These are phyloP conservation scores for Hephaestus fuliginosus DNA, from an alignment of 2,797 vertebrate species.

Conservation along the genomic window DNA sequence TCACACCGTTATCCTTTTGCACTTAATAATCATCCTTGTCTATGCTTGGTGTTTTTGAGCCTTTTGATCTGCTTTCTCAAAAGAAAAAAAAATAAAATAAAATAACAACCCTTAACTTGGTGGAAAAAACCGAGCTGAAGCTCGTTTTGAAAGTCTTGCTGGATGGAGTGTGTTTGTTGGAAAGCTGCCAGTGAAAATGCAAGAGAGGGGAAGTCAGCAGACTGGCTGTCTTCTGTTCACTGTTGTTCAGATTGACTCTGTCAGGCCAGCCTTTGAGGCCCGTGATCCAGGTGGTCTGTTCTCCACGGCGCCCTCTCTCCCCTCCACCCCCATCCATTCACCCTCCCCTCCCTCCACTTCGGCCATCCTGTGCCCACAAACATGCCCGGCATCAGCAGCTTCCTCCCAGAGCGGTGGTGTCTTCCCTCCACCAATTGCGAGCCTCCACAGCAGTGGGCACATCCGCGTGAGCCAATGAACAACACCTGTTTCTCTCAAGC, in stretches of 20 bases:
- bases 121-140: conserved; percentile 83
- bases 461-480: conserved; percentile 79
- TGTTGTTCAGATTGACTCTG: conserved; percentile 79
- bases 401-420: conserved; percentile 56
- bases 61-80: conserved; percentile 68
- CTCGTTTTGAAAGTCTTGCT: conserved; percentile 76
- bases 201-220: conserved; percentile 80
- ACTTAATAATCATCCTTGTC: conserved; percentile 14
- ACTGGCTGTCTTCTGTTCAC: conserved; percentile 82
- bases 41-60: conserved; percentile 44
- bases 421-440: conserved; percentile 73
- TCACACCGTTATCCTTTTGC: not conserved
- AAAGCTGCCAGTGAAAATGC: conserved; percentile 81
- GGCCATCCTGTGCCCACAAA: conserved; percentile 63
- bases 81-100: conserved; percentile 59
- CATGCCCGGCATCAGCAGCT: conserved; percentile 66
- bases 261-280: conserved; percentile 78
- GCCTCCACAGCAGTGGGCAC: conserved; percentile 68
- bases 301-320: conserved; percentile 19
- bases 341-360: conserved; percentile 5
- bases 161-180: conserved; percentile 80
- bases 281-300: conserved; percentile 81
- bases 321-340: not conserved
- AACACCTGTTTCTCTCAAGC: conserved; percentile 79
- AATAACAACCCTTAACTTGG: conserved; percentile 62